Evolutionary conservation across 2,797 vertebrate species (phyloP).

Genomic region (Urocyon cinereoargenteus): DNA sequence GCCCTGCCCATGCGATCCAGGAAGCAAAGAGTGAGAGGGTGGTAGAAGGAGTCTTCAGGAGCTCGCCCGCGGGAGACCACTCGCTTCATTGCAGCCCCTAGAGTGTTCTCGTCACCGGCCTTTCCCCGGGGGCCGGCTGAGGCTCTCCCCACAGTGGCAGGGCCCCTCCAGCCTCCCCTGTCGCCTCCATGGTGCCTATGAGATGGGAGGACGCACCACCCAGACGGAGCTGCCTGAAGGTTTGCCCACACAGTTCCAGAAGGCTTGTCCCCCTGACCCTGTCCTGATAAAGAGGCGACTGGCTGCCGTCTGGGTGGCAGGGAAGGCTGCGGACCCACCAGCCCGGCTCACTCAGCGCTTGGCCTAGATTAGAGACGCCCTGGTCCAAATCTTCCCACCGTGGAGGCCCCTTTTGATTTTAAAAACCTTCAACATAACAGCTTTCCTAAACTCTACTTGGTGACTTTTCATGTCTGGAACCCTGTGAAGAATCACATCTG

Average conservation of each 20-base stretch:
- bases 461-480: neutral
- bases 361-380: neutral
- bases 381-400: neutral
- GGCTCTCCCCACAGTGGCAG: neutral
- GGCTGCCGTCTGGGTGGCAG: rapidly evolving
- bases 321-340: too few relatives aligned
- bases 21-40: neutral
- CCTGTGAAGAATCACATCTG: neutral
- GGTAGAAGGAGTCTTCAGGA: neutral
- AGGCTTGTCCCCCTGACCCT: neutral
- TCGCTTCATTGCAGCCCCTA: neutral
- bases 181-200: neutral
- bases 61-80: neutral
- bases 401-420: neutral
- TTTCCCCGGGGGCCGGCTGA: neutral
- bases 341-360: neutral
- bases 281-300: neutral
- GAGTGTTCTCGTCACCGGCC: neutral
- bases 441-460: neutral
- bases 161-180: rapidly evolving
- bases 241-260: neutral
- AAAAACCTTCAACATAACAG: neutral
- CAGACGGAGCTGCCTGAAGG: neutral
- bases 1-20: neutral
- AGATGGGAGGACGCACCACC: neutral